These are phyloP conservation scores for Tenualosa thibaudeaui DNA, from an alignment of 2,797 vertebrate genomes.

Conservation along the genomic window DNA sequence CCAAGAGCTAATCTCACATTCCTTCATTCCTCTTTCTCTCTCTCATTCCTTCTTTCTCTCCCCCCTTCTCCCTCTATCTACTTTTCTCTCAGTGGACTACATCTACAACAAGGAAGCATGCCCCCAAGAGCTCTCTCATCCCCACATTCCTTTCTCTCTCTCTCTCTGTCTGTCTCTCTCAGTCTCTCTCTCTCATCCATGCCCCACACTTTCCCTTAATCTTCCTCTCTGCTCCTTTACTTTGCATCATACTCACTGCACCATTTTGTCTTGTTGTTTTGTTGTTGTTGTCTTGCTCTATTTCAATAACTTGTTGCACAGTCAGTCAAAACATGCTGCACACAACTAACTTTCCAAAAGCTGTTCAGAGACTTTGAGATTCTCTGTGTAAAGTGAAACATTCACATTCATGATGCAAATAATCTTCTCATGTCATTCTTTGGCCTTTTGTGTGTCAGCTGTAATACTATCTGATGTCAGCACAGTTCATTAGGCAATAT, in stretches of 20 bases:
- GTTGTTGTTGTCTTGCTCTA: background rate
- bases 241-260: conserved; percentile 2
- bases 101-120: conserved; percentile 44
- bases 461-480: background rate
- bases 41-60: background rate
- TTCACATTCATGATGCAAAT: background rate
- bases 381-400: background rate
- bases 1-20: conserved; percentile 14
- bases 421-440: background rate
- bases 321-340: background rate
- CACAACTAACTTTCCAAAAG: background rate
- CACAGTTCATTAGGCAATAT: background rate
- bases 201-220: background rate
- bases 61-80: conserved; percentile 26
- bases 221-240: background rate
- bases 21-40: conserved; percentile 38
- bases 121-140: background rate
- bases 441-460: background rate
- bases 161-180: conserved; percentile 9
- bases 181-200: background rate
- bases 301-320: background rate
- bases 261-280: conserved; percentile 10
- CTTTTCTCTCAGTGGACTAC: conserved; percentile 58
- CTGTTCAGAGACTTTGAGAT: background rate
- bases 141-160: conserved; percentile 41